Evolutionary conservation across 2,888 invertebrate genomes (phyloP), one percentile per base, ranked within the genome.

Genomic region (Lucinisca nassula): DNA sequence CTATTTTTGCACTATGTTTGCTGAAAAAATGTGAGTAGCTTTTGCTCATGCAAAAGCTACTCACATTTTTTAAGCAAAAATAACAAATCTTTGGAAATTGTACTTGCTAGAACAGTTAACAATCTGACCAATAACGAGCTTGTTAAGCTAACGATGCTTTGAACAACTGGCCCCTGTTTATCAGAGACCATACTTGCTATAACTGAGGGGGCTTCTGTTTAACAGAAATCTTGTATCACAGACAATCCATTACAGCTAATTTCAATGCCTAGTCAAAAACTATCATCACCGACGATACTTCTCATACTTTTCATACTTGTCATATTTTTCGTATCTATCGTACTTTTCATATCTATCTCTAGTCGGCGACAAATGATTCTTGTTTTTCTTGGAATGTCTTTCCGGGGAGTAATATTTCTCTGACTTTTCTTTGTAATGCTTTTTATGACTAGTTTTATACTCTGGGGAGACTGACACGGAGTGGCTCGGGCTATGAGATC

Each of bases 331-430:
- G 32, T 89, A 89, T 76, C 85, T 88, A 32, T 89, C 89, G 45
- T 90, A 90, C 45, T 86, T 90, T 37, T 90, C 90, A 0, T 84
- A 8, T 12, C 90, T 58, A 40, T 94, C 93, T 74, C 92, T 89
- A 0, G 92, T 80, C 0, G 93, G 92, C 81, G 92, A 92, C 32
- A 91, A 81, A 30, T 93, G 92, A 79, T 93, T 93, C 35, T 92
- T 81, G 74, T 93, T 92, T 90, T 94, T 94, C 17, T 90, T 81
- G 17, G 90, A 85, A 79, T 91, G 90, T 73, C 88, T 83, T 21
- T 92, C 91, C 4, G 87, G 87, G 10, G 94, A 93, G 45, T 92
- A 89, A 2, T 82, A 81, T 27, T 91, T 89, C 84, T 77, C 88
- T 85, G 51, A 87, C 85, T 32, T 91, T 40, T 87, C 85, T 75